Base-by-base conservation (phyloP, 1,140 invertebrate genomes). In the Neotoxoptera formosana region DNA sequence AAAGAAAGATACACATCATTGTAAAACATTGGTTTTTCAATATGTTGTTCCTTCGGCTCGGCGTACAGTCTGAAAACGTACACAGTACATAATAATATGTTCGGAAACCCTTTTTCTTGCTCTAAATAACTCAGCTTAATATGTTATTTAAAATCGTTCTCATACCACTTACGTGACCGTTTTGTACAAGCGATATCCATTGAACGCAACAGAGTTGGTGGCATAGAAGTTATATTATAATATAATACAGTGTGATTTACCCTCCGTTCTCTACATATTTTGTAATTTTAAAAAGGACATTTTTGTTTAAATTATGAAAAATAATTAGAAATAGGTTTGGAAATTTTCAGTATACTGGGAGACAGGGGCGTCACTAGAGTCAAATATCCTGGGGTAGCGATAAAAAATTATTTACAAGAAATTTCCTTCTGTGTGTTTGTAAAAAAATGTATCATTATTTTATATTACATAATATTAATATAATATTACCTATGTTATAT, bases 111-210 rank as follows among this genome's bases (percentile, higher is more conserved):
- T 83, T 84, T 76, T 51, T 36, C 53, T 51, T 81, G n/a, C 7
- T 92, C 36, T 14, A 87, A 34, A 51, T 92, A 21, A 83, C 76
- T 51, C 45, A 30, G 45, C n/a, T 83, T 47, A 76, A 76, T 76
- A 67, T 83, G 76, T 53, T 83, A 83, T 92, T 92, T 92, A 51
- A 83, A 92, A 83, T 81, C 67, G n/a, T 92, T 81, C 45, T 48
- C 34, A 51, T 34, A 41, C 67, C n/a, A 83, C 23, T 83, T 92
- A 92, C 91, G 76, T 92, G 91, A 92, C 91, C 30, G n/a, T 92
- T 92, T 92, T 92, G 34, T 92, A 51, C 41, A 51, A 92, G 84
- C n/a, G 17, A 91, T 53, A 81, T 84, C 25, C 34, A 83, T 83
- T 41, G 36, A 83, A 83, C 2, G 21, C 0, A 4, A n/a, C 60